A percentile compares a stretch with the other conserved stretches of the same genome.
Conservation (phyloP, 1,140 invertebrate species). For the Oryzaephilus surinamensis region DNA sequence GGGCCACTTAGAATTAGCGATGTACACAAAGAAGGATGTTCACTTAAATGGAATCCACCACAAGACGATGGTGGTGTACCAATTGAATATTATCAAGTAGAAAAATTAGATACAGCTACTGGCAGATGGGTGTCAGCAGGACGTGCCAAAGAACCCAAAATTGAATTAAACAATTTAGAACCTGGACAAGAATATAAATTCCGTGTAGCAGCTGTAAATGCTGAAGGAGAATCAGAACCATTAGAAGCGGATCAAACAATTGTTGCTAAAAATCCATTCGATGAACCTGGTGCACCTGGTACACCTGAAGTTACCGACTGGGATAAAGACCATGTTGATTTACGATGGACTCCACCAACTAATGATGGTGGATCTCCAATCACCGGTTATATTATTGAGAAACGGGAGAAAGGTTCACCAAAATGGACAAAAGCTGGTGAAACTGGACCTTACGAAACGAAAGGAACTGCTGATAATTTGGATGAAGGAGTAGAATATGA, state of each 20-base stretch:
- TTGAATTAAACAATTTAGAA: conserved; percentile 72
- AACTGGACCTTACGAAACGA: conserved; percentile 62
- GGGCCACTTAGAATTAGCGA: conserved; percentile 82
- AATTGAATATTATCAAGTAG: conserved; percentile 84
- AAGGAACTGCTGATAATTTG: conserved; percentile 65
- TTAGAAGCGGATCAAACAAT: conserved; percentile 80
- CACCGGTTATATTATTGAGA: conserved; percentile 88
- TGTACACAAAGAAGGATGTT: conserved; percentile 88
- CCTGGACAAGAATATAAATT: conserved; percentile 96
- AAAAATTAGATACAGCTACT: conserved; percentile 78
- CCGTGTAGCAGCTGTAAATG: conserved; percentile 89
- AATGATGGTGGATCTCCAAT: conserved; percentile 89
- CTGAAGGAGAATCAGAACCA: conserved; percentile 89
- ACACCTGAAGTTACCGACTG: conserved; percentile 83
- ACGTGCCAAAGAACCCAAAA: conserved; percentile 67
- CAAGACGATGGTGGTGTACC: conserved; percentile 84
- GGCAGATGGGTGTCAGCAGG: conserved; percentile 78
- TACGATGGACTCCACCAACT: conserved; percentile 81
- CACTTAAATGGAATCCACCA: conserved; percentile 89
- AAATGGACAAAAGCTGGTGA: conserved; percentile 81
- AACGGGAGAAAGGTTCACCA: conserved; percentile 77
- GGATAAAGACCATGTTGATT: conserved; percentile 89
- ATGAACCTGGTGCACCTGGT: conserved; percentile 84
- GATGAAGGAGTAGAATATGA: conserved; percentile 82
- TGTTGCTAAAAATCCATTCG: conserved; percentile 95